Evolutionary conservation across 2,797 vertebrate genomes (phyloP), one percentile per base, ranked within the genome.

Genomic region (Myotis pilosus): DNA sequence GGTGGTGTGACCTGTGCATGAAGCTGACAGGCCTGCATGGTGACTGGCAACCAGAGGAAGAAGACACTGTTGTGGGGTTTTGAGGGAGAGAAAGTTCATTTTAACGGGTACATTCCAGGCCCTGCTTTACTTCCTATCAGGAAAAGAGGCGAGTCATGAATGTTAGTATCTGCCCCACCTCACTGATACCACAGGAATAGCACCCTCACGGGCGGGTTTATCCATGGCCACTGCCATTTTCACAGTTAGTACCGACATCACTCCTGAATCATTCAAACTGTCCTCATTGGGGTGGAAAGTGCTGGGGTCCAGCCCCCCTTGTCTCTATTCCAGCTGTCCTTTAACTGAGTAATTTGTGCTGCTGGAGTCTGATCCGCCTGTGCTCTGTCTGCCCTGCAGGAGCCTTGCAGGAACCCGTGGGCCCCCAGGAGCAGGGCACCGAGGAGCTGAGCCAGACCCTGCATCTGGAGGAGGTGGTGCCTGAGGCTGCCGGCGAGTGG

Each of bases 391-490:
- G 47, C 69, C 66, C 64, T 51, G 53, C 88, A 99, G 99, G 98
- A 96, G 98, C 90, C 16, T 93, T 98, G 76, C 98, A 98, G 94
- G 98, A 98, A 19, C 92, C 99, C 15, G n/a, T 98, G 0, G 96
- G 98, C 83, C 97, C 98, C 69, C 98, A 98, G 94, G 99, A 99
- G 13, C 96, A 98, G 5, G 97, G 98, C 0, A 93, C 98, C 0
- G 98, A 98, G 97, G 99, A 99, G 91, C 98, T 99, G 17, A 98
- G 98, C 30, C 98, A 98, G 19, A 98, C 98, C 12, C 98, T 99
- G 23, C 99, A 99, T 96, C 98, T 99, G 96, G 99, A 99, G 94
- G 99, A 99, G 82, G 99, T 99, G 94, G 99, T 99, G 22, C 99
- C 98, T 94, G 99, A 99, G 96, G 97, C 99, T 0, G 97, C 99